These are phyloP conservation scores for Cephalotes varians DNA, from an alignment of 2,888 invertebrate species.

Conservation along the genomic window DNA sequence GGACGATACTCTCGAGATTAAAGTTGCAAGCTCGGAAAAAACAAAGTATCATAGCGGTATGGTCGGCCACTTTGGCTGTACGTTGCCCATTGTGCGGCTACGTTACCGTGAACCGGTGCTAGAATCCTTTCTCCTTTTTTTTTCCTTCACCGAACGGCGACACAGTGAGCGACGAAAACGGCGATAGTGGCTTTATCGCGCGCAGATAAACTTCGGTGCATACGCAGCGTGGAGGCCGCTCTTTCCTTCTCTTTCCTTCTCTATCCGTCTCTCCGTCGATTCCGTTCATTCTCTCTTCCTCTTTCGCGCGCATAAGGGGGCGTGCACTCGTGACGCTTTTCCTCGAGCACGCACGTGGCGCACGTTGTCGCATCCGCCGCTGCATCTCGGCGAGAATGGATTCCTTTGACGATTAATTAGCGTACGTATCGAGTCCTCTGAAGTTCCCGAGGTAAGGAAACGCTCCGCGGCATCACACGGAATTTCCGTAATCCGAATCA, in stretches of 20 bases:
- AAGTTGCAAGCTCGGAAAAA: constrained; percentile 25
- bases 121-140: neutral
- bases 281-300: neutral
- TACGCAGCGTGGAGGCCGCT: constrained; percentile 17
- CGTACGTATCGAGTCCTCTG: neutral
- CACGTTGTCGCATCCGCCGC: constrained; percentile 10
- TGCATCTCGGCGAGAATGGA: constrained; percentile 24
- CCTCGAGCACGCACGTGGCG: constrained; percentile 62
- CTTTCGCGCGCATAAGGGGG: constrained; percentile 49
- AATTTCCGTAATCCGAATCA: constrained; percentile 3
- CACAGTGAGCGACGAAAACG: constrained; percentile 48
- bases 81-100: constrained; percentile 1
- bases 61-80: neutral
- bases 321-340: constrained; percentile 60
- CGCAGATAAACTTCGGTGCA: constrained; percentile 65
- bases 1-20: constrained; percentile 46
- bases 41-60: neutral
- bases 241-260: constrained; percentile 10
- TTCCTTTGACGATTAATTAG: neutral
- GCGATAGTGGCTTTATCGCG: constrained; percentile 69
- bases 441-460: neutral
- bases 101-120: neutral
- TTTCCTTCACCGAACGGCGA: constrained; percentile 23
- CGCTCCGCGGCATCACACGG: neutral
- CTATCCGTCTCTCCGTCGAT: neutral